Conservation (phyloP, 2,888 invertebrate species). For the Papilio protenor region DNA sequence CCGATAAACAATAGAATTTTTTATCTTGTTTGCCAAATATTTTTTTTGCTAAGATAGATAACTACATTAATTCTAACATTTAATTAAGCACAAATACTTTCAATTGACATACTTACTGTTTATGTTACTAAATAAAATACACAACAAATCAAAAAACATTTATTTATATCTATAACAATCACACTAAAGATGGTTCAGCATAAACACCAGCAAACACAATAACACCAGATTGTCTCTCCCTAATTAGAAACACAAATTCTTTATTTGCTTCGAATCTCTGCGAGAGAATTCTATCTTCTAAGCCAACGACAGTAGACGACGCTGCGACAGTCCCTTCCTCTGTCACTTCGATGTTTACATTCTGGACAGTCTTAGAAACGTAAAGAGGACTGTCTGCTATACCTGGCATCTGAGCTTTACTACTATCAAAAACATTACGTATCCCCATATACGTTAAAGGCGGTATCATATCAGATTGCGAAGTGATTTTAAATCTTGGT, state of each 20-base stretch:
- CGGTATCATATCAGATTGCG: slow-evolving; percentile 74
- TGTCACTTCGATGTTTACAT: slow-evolving; percentile 88
- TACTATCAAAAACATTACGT: slow-evolving; percentile 85
- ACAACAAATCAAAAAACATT: slow-evolving; percentile 43
- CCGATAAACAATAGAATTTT: too few relatives aligned
- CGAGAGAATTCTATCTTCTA: slow-evolving; percentile 74
- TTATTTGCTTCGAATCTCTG: slow-evolving; percentile 86
- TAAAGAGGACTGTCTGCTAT: slow-evolving; percentile 83
- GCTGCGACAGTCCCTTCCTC: slow-evolving; percentile 90
- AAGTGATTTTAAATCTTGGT: slow-evolving; percentile 84
- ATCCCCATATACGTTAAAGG: slow-evolving; percentile 85
- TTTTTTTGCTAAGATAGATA: neutral
- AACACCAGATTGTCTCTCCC: slow-evolving; percentile 84
- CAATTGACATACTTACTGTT: neutral
- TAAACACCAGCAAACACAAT: slow-evolving; percentile 86
- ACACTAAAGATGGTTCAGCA: slow-evolving; percentile 63
- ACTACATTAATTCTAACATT: neutral
- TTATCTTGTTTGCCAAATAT: neutral
- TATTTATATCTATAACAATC: slow-evolving; percentile 45
- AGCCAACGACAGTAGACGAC: slow-evolving; percentile 82
- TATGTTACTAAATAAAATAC: slow-evolving; percentile 30
- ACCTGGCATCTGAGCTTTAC: slow-evolving; percentile 84
- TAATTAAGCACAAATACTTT: neutral
- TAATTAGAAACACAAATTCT: slow-evolving; percentile 87
- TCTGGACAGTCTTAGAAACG: slow-evolving; percentile 87